These are phyloP conservation scores for Cygnus buccinator DNA, from an alignment of 2,113 vertebrate species.

Conservation along the genomic window DNA sequence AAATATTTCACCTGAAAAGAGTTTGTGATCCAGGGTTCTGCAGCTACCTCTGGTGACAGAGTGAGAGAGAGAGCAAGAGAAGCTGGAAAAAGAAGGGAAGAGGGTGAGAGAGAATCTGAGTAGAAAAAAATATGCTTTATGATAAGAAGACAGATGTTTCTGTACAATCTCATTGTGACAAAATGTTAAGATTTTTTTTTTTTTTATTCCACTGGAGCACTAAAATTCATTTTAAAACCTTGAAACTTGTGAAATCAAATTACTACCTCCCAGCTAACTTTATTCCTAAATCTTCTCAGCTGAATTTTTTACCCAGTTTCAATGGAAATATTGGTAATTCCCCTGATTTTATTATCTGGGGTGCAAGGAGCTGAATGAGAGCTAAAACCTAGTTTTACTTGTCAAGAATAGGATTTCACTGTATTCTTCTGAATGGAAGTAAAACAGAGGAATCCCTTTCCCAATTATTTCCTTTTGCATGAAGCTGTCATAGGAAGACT, in stretches of 20 bases:
- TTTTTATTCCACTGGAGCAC: background rate
- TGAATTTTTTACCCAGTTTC: background rate
- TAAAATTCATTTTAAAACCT: background rate
- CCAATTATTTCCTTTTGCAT: background rate
- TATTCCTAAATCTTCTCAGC: background rate
- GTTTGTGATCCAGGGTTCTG: background rate
- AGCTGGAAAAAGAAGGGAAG: background rate
- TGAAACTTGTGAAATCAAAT: background rate
- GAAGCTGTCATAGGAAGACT: background rate
- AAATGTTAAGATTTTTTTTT: background rate
- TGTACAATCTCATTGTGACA: background rate
- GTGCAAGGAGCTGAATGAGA: background rate
- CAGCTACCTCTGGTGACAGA: conserved; percentile 26
- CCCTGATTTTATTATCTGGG: background rate
- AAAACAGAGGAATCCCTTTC: background rate
- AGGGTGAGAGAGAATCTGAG: background rate
- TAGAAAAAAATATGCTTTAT: background rate
- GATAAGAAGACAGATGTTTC: background rate
- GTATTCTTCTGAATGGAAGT: background rate
- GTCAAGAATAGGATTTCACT: background rate
- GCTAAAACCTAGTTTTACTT: background rate
- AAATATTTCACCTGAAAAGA: background rate
- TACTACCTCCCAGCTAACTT: background rate
- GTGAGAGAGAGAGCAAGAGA: background rate
- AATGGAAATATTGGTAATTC: background rate